Evolutionary conservation across 2,888 invertebrate species (phyloP).

Genomic region (Litoditis marina): DNA sequence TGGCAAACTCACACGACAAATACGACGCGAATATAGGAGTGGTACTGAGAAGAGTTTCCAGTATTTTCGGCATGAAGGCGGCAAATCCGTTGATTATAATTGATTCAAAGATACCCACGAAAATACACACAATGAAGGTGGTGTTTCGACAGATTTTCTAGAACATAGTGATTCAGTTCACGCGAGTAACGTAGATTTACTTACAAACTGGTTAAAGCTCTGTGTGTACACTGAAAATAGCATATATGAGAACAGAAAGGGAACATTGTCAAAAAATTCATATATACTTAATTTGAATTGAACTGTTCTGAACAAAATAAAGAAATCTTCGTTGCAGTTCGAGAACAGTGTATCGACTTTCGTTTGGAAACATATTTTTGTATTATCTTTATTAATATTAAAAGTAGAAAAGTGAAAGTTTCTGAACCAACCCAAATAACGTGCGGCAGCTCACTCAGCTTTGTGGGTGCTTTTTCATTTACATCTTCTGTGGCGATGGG

Average conservation of each 20-base stretch:
- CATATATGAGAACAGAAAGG: too few relatives aligned
- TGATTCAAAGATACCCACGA: conserved; percentile 58
- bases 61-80: conserved; percentile 62
- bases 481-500: conserved; percentile 35
- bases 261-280: too few relatives aligned
- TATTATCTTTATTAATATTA: too few relatives aligned
- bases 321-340: too few relatives aligned
- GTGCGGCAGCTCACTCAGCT: conserved; percentile 37
- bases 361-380: too few relatives aligned
- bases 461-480: conserved; percentile 39
- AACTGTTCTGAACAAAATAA: too few relatives aligned
- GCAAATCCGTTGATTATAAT: conserved; percentile 60
- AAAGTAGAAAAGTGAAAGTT: too few relatives aligned
- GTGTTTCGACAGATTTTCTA: conserved; percentile 58
- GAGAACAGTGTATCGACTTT: too few relatives aligned
- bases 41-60: conserved; percentile 58
- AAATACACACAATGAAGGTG: conserved; percentile 57
- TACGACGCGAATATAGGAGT: conserved; percentile 57
- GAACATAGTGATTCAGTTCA: conserved; percentile 3
- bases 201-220: too few relatives aligned
- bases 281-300: too few relatives aligned
- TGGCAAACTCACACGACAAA: conserved; percentile 48
- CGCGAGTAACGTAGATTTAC: too few relatives aligned
- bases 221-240: too few relatives aligned
- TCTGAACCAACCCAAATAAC: conserved; percentile 47